phyloP scores from a whole-genome alignment of 2,888 invertebrate species.

The Bombyx huttoni region DNA sequence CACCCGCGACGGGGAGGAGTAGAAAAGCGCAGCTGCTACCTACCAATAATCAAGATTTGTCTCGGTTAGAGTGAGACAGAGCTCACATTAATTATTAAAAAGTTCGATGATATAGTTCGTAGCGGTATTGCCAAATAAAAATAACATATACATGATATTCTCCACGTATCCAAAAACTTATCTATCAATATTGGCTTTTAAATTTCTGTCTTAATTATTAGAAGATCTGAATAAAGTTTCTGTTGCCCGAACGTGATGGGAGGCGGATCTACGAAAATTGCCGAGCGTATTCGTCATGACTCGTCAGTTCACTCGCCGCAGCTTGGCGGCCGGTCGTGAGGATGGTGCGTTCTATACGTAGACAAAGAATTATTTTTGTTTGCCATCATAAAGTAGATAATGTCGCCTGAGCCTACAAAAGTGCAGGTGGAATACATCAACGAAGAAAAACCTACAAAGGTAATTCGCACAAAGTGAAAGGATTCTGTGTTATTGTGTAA shows the following conservation, averaged over 20 bases:
- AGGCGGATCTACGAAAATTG: conserved; percentile 65
- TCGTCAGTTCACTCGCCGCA: conserved; percentile 66
- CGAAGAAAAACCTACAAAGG: conserved; percentile 64
- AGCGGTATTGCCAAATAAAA: too few relatives aligned
- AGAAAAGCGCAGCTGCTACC: conserved; percentile 74
- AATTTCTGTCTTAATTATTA: too few relatives aligned
- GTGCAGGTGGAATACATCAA: conserved; percentile 64
- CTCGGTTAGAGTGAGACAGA: conserved; percentile 49
- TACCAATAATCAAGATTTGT: conserved; percentile 72
- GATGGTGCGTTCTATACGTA: conserved; percentile 60
- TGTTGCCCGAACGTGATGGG: conserved; percentile 52
- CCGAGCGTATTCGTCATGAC: conserved; percentile 45
- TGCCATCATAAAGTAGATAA: conserved; percentile 60
- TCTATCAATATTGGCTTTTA: too few relatives aligned
- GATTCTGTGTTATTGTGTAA: conserved; percentile 62
- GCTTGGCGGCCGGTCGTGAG: conserved; percentile 70
- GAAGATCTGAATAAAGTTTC: neutral
- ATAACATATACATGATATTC: too few relatives aligned
- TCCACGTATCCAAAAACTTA: too few relatives aligned
- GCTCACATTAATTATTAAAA: conserved; percentile 15
- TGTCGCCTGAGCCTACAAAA: conserved; percentile 68
- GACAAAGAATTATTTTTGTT: conserved; percentile 62
- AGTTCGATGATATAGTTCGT: too few relatives aligned
- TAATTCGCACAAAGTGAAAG: conserved; percentile 48
- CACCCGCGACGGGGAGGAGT: conserved; percentile 69